phyloP scores from a whole-genome alignment of 2,888 invertebrate genomes.

The Lepeophtheirus nordmannii region DNA sequence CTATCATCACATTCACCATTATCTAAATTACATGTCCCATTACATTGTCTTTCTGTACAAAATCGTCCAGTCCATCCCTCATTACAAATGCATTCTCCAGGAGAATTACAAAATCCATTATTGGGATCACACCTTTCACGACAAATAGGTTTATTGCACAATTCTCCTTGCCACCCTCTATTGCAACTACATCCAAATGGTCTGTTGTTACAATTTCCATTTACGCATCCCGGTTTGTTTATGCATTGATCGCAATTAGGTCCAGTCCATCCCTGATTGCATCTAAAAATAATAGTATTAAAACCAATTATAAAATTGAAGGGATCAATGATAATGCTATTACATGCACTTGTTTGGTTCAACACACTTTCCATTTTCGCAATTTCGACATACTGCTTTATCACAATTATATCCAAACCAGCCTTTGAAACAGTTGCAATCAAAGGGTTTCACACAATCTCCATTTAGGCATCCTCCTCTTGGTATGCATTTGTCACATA shows the following conservation, averaged over 20 bases:
- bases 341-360: not conserved
- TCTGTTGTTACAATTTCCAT: not conserved
- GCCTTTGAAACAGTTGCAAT: not conserved
- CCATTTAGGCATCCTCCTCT: not conserved
- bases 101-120: not conserved
- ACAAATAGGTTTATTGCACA: not conserved
- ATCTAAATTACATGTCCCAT: not conserved
- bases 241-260: not conserved
- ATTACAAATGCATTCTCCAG: not conserved
- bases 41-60: not conserved
- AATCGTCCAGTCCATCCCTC: not conserved
- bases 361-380: not conserved
- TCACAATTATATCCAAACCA: not conserved
- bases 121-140: too few species aligned
- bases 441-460: not conserved
- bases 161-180: not conserved
- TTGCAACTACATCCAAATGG: not conserved
- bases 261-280: not conserved
- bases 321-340: not conserved
- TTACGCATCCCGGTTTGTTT: not conserved
- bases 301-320: not conserved
- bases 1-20: not conserved
- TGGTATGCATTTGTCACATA: not conserved
- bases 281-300: not conserved
- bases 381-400: not conserved